phyloP scores from a whole-genome alignment of 2,113 vertebrate species.

The Aythya baeri region DNA sequence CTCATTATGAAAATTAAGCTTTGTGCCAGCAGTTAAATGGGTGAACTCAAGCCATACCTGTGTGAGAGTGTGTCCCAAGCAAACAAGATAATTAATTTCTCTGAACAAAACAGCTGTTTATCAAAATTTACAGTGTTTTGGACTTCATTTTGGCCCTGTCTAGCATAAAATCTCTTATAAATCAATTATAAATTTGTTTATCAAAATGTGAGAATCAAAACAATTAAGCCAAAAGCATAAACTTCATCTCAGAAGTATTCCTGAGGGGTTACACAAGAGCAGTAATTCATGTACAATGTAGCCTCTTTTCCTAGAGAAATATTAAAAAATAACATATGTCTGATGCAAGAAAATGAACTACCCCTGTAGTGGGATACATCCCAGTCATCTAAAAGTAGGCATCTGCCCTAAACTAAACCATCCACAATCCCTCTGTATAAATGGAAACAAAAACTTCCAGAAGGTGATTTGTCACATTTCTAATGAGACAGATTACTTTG shows the following conservation, averaged over 20 bases:
- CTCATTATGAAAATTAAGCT: not conserved
- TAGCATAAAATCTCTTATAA: not conserved
- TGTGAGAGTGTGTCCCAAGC: not conserved
- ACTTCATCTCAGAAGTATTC: not conserved
- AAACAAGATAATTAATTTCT: not conserved
- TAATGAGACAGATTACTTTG: not conserved
- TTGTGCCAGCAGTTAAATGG: not conserved
- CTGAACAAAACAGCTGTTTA: not conserved
- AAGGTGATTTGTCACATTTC: not conserved
- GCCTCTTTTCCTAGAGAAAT: not conserved
- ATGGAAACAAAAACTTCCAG: not conserved
- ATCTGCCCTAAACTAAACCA: not conserved
- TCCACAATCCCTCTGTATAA: not conserved
- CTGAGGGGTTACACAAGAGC: not conserved
- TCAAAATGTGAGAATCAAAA: not conserved
- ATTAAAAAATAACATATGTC: not conserved
- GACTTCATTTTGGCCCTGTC: not conserved
- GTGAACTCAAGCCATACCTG: accelerated
- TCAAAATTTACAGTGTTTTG: not conserved
- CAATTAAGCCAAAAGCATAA: not conserved
- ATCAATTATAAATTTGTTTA: not conserved
- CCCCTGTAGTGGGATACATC: accelerated
- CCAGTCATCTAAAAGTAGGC: not conserved
- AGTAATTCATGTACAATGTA: accelerated
- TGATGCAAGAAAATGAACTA: not conserved